Evolutionary conservation across 2,113 vertebrate genomes (phyloP), one percentile per base, ranked within the genome.

Genomic region (Cromileptes altivelis): DNA sequence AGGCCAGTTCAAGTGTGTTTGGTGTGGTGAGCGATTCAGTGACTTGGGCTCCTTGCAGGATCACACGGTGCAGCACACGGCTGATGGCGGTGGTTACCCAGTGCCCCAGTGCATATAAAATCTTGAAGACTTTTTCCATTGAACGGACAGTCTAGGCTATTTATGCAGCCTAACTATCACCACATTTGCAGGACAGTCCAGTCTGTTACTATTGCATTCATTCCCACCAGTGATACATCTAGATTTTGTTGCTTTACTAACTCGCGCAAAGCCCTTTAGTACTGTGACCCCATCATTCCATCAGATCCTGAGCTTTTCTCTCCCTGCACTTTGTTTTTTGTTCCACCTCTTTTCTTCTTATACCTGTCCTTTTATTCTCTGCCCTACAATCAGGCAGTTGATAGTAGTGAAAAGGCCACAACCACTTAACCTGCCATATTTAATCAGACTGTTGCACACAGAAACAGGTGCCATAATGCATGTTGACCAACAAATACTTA

Each of bases 1-100:
- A 93, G 97, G 97, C 88, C 98, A 99, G 95, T 99, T 98, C 94
- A 99, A 99, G 93, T 99, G 98, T 21, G 97, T 99, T 65, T 99
- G 98, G 98, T 99, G 98, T 0, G 98, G 98, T 0, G 98, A 99
- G 47, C 96, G 98, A 12, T 99, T 98, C 81, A 96, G 98, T 84
- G 98, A 99, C 93, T 93, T 99, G 92, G 96, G 96, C 5, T 94
- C 98, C 53, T 94, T 99, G 88, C 98, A 99, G 96, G 98, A 99
- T 88, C 98, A 99, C 94, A 99, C 97, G 0, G 96, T 97, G 3
- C 98, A 99, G 93, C 98, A 99, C 93, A 98, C 98, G 0, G 95
- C 97, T 0, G 97, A 99, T 63, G 96, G 97, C 0, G 96, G 96
- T 0, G 94, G 96, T 15, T 99, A 98, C 94, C 95, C 97, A 4